A percentile compares a stretch with the other conserved stretches of the same genome.
phyloP scores from a whole-genome alignment of 2,888 invertebrate species.

The Petrolisthes manimaculis region DNA sequence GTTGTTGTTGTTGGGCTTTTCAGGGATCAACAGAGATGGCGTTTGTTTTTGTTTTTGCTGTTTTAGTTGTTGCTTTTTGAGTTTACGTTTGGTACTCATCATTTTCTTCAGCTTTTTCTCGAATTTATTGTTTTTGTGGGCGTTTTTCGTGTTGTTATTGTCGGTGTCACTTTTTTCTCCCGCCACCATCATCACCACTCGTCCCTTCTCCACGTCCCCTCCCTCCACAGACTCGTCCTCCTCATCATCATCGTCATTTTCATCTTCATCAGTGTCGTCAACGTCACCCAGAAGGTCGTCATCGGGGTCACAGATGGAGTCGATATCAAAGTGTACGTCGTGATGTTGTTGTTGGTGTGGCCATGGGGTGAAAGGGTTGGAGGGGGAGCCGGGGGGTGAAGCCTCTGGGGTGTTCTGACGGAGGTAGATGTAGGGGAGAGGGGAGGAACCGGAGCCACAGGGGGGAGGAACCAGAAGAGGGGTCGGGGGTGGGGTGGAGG shows the following conservation, averaged over 20 bases:
- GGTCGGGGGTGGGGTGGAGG: slow-evolving; percentile 9
- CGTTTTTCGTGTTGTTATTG: too few species aligned
- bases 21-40: slow-evolving; percentile 34
- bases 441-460: slow-evolving; percentile 21
- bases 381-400: slow-evolving; percentile 40
- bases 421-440: slow-evolving; percentile 42
- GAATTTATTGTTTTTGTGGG: too few species aligned
- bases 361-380: slow-evolving; percentile 2
- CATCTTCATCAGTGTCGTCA: slow-evolving; percentile 41
- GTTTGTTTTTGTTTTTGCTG: too few species aligned
- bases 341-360: slow-evolving; percentile 5
- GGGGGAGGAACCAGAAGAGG: slow-evolving; percentile 25
- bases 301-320: slow-evolving; percentile 35
- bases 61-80: too few species aligned
- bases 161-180: too few species aligned
- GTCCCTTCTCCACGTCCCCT: neutral
- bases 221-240: slow-evolving; percentile 20
- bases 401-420: slow-evolving; percentile 49
- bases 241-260: slow-evolving; percentile 48
- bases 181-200: neutral
- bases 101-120: too few species aligned
- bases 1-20: neutral
- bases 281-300: neutral
- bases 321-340: slow-evolving; percentile 15
- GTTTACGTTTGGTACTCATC: too few species aligned